Evolutionary conservation across 30 jellyfish, hydroid and myxozoan genomes (phyloP), one percentile per base, ranked within the genome.

Genomic region (Aurelia coerulea): DNA sequence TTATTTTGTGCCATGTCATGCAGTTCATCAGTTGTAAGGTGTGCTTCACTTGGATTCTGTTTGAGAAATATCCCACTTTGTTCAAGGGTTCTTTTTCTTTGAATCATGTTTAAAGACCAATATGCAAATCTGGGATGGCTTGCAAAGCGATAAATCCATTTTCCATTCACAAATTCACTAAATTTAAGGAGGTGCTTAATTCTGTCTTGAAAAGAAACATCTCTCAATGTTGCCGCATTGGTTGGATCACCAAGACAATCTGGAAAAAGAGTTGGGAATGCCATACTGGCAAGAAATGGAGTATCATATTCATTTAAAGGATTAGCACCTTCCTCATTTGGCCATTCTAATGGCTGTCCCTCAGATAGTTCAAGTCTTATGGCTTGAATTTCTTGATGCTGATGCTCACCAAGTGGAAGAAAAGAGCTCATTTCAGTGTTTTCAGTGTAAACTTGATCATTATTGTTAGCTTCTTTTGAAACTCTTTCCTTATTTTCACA

Each of bases 31-130:
- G 32, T 18, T 13, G 68, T 58, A 18, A 58, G 68, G 0, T 13
- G 29, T 58, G 29, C 29, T 4, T 18, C 78, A 67, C 32, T 35
- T 67, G 85, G 90, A 65, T 79, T 79, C 32, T 69, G 62, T 23
- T 79, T 62, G 41, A 79, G 5, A 37, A 37, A 37, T 23, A 37
- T 37, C 0, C 49, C 49, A 37, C 49, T 37, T 37, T 37, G 49
- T 37, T 37, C 49, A 37, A 37, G 66, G 5, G 35, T 11, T 19
- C 82, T 31, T 1, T 72, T 32, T 31, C 82, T 23, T 1, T 72
- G 68, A 3, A 72, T 19, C 82, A 72, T 50, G 19, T 72, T 72
- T 75, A 19, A 72, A 13, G 68, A 16, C 82, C 68, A 72, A 41
- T 72, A 72, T 1, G 82, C 64, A 72, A 72, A 72, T 72, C 68